These are phyloP conservation scores for Panthera tigris DNA, from an alignment of 2,113 vertebrate species.

Conservation along the genomic window DNA sequence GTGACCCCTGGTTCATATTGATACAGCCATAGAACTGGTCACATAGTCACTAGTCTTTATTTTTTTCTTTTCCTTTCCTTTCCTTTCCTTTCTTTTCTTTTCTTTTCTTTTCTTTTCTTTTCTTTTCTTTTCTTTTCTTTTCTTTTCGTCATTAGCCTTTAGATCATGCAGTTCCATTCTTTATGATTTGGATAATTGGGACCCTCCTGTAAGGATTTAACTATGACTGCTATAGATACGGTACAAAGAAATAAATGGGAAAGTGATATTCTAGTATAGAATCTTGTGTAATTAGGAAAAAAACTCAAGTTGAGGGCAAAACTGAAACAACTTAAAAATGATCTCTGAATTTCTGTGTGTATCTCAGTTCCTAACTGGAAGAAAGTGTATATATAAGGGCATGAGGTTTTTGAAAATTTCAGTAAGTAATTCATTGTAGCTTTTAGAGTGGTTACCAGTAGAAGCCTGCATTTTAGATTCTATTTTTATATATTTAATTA, in stretches of 20 bases:
- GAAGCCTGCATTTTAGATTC: background rate
- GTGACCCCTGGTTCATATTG: background rate
- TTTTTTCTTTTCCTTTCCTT: too few species aligned
- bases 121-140: too few species aligned
- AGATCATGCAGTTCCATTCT: background rate
- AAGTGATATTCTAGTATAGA: background rate
- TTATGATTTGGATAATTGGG: background rate
- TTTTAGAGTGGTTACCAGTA: slow-evolving; percentile 32
- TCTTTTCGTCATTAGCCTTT: background rate
- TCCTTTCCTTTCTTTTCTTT: too few species aligned
- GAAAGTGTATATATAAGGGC: background rate
- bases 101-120: too few species aligned
- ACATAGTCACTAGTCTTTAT: background rate
- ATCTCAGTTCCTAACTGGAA: slow-evolving; percentile 16
- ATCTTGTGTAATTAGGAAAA: background rate
- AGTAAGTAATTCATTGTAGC: background rate
- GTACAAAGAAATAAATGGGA: background rate
- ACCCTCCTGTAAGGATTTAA: background rate
- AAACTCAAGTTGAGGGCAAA: slow-evolving; percentile 7
- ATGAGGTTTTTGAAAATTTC: background rate
- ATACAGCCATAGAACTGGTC: background rate
- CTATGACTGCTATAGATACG: background rate
- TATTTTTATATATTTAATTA: slow-evolving; percentile 10
- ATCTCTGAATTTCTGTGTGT: background rate
- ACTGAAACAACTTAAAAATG: slow-evolving; percentile 32